Conservation (phyloP, 1,140 invertebrate species). For the Musca domestica region DNA sequence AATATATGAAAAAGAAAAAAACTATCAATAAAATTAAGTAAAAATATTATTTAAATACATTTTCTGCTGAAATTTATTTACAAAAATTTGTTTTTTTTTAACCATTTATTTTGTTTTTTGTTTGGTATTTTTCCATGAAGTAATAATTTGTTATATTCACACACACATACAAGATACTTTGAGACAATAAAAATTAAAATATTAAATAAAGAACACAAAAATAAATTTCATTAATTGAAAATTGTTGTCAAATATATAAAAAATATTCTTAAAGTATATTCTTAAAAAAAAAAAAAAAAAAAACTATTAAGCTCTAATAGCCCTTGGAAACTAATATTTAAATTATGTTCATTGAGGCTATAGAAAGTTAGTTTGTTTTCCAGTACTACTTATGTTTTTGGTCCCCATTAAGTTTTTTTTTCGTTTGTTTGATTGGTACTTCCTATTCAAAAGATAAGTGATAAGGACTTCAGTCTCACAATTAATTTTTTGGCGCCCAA, state of each 20-base stretch:
- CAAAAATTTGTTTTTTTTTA: conserved; percentile 32
- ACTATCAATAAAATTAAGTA: not conserved
- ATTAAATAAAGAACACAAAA: conserved; percentile 19
- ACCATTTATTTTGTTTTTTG: conserved; percentile 20
- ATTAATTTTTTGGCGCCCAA: no score
- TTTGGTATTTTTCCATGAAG: not conserved
- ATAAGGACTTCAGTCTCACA: no score
- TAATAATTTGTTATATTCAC: conserved; percentile 21
- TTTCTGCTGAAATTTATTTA: conserved; percentile 39
- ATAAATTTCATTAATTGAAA: conserved; percentile 4
- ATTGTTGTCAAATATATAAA: conserved; percentile 1
- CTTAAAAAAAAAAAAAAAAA: not conserved
- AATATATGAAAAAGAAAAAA: conserved; percentile 13
- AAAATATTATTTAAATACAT: conserved; percentile 10
- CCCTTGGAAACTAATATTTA: no score
- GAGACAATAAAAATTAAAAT: conserved; percentile 38
- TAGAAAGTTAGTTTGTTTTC: no score
- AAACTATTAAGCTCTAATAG: not conserved
- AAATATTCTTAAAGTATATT: not conserved
- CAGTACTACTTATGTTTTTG: no score
- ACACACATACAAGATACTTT: conserved; percentile 56
- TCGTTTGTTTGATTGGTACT: no score
- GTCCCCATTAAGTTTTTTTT: no score
- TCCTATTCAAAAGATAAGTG: no score
- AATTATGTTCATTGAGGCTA: no score